Evolutionary conservation across 2,888 invertebrate species (phyloP), one percentile per base, ranked within the genome.

Genomic region (Tenthredo scrophulariae): DNA sequence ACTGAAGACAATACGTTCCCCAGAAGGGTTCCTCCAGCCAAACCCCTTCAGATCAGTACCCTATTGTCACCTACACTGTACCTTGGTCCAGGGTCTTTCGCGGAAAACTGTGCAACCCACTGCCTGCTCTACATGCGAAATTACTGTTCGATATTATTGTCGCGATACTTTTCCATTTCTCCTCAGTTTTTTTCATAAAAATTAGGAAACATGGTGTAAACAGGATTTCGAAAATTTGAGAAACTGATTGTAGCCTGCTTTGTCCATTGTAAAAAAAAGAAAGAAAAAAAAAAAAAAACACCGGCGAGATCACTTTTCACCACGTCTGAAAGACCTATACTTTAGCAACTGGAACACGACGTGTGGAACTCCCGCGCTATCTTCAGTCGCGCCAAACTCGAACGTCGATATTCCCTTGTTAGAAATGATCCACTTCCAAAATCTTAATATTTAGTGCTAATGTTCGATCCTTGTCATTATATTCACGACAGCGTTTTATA

Each of bases 11-110:
- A 83, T 83, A 83, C 83, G 67, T 70, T 83, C 83, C 80, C 50
- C 50, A 83, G 65, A 70, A 83, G 83, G 83, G 83, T 83, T 83
- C 83, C 83, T 70, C 83, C 83, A 46, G 54, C 83, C 43, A 83
- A 83, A 83, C 62, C 83, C 67, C 83, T 83, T 83, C 83, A 83
- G 83, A 83, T 83, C 70, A 83, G 62, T 58, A 67, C 83, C 83
- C 83, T 70, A 83, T 83, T 83, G 83, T 83, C 83, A 70, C 29
- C 67, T 67, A 46, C 83, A 58, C 70, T 46, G 46, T 46, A 29
- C 46, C 80, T 80, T 62, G 77, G 67, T 29, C 46, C 67, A 37
- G 46, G 46, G 58, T 13, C 29, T 80, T 62, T 65, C 62, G 65
- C 80, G 80, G 65, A 40, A 65, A 80, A 62, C n/a, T 62, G 62